Conservation (phyloP, 2,113 vertebrate species). For the Rattus norvegicus region DNA sequence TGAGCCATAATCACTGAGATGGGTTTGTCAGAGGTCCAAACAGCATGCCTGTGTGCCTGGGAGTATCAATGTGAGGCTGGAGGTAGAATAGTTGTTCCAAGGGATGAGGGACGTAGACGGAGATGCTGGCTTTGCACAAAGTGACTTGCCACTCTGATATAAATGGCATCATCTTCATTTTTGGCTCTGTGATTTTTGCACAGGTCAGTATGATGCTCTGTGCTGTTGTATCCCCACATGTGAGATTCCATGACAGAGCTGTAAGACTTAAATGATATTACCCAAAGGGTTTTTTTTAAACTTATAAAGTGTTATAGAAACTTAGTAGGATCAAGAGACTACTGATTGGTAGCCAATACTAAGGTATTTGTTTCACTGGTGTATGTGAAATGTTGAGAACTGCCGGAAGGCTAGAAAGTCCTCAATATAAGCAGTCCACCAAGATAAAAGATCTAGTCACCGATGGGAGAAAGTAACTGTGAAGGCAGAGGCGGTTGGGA, state of each 20-base stretch:
- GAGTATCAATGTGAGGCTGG: neutral
- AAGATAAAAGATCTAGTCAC: neutral
- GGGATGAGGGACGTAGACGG: neutral
- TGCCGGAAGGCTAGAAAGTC: neutral
- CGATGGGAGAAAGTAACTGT: neutral
- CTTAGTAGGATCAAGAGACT: neutral
- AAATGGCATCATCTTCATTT: neutral
- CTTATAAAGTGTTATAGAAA: constrained; percentile 23
- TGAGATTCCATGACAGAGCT: neutral
- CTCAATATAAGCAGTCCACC: neutral
- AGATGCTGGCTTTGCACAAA: neutral
- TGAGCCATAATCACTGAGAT: neutral
- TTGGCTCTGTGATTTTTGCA: neutral
- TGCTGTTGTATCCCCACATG: neutral
- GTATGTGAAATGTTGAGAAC: neutral
- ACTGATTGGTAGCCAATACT: neutral
- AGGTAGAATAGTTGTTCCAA: neutral
- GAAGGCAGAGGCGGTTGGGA: neutral
- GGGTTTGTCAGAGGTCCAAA: neutral
- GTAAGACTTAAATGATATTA: neutral
- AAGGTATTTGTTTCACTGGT: neutral
- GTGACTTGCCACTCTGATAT: neutral
- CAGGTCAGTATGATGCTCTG: neutral
- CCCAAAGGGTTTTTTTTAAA: neutral
- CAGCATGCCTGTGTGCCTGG: neutral